These are phyloP conservation scores for Fregata magnificens DNA, from an alignment of 2,113 vertebrate genomes.

Conservation along the genomic window DNA sequence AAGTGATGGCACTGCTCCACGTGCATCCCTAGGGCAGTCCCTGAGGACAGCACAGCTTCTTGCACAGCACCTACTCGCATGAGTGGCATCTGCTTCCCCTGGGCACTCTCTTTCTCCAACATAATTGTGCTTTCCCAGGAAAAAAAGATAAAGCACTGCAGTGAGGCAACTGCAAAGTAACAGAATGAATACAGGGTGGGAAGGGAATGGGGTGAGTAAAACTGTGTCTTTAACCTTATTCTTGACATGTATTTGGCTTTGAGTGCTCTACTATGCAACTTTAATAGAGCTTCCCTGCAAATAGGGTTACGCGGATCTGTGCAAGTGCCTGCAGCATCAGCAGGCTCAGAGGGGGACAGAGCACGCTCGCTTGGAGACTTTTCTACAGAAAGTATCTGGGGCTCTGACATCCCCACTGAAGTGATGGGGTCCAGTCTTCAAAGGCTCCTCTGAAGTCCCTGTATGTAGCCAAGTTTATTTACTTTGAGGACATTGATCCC, in stretches of 20 bases:
- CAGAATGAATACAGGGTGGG: background rate
- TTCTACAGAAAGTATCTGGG: background rate
- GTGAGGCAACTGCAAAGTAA: background rate
- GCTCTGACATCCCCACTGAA: background rate
- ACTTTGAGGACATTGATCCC: background rate
- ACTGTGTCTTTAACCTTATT: conserved; percentile 21
- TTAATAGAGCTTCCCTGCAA: background rate
- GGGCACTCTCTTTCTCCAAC: background rate
- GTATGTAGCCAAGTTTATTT: background rate
- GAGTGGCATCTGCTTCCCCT: background rate
- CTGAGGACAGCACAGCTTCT: background rate
- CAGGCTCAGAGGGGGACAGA: background rate
- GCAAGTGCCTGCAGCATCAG: background rate
- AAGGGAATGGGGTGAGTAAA: background rate
- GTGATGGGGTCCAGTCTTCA: background rate
- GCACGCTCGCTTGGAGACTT: background rate
- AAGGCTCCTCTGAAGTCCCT: background rate
- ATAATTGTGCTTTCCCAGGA: background rate
- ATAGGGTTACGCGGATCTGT: background rate
- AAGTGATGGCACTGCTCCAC: accelerated
- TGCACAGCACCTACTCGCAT: accelerated
- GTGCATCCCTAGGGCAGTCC: accelerated
- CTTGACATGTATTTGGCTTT: conserved; percentile 3
- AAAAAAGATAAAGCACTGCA: background rate
- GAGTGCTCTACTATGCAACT: conserved; percentile 5